Conservation (phyloP, 2,113 vertebrate genomes). For the Henicopernis longicauda region DNA sequence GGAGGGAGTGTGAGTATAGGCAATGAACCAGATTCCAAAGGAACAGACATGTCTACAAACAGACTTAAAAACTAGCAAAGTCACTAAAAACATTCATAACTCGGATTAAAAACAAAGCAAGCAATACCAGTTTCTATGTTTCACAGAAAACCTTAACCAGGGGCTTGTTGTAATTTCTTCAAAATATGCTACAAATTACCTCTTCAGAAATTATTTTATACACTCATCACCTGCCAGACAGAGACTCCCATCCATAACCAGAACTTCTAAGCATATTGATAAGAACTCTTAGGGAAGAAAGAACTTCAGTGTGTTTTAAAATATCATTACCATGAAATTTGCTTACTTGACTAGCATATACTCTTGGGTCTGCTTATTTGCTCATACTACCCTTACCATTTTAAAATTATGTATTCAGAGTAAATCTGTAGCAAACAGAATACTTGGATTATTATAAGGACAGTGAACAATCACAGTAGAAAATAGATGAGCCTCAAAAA, state of each 20-base stretch:
- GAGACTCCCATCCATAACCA: neutral
- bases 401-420: neutral
- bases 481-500: neutral
- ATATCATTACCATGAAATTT: neutral
- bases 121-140: neutral
- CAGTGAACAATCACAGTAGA: neutral
- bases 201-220: neutral
- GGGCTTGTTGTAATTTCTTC: neutral
- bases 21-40: neutral
- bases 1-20: neutral
- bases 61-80: neutral
- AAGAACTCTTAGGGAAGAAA: neutral
- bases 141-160: neutral
- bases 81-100: neutral
- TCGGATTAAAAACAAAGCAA: neutral
- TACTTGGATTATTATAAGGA: neutral
- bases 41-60: neutral
- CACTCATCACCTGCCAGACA: neutral
- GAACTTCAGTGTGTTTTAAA: neutral
- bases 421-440: neutral
- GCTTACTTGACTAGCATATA: neutral
- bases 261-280: neutral
- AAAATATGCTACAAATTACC: neutral
- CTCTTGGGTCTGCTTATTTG: neutral
- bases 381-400: neutral